These are phyloP conservation scores for Drosophila austrosaltans DNA, from an alignment of 2,888 invertebrate species.

Conservation along the genomic window DNA sequence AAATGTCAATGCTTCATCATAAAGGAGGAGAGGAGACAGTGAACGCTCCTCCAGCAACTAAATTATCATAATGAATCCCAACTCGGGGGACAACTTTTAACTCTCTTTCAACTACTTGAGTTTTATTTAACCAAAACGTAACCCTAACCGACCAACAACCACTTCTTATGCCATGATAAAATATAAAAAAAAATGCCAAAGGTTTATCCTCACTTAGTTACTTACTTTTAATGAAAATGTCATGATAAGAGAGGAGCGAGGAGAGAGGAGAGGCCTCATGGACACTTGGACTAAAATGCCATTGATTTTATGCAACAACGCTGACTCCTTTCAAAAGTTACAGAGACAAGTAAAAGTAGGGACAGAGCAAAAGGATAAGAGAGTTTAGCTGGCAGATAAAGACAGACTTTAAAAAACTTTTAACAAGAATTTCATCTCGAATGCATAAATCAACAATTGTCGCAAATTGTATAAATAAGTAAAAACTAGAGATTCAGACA, in stretches of 20 bases:
- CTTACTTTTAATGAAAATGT: slow-evolving; percentile 74
- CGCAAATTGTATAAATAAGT: slow-evolving; percentile 13
- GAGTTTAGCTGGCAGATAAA: not conserved
- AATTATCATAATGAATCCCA: slow-evolving; percentile 78
- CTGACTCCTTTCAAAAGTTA: slow-evolving; percentile 49
- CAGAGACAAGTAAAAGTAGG: slow-evolving; percentile 36
- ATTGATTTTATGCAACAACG: slow-evolving; percentile 74
- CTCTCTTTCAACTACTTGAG: slow-evolving; percentile 72
- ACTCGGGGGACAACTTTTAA: slow-evolving; percentile 49
- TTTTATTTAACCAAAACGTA: slow-evolving; percentile 32
- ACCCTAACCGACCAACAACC: slow-evolving; percentile 11
- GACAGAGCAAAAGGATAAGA: slow-evolving; percentile 17
- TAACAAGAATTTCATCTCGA: slow-evolving; percentile 60
- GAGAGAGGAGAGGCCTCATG: slow-evolving; percentile 47
- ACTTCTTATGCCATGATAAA: slow-evolving; percentile 12
- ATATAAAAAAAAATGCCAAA: not conserved
- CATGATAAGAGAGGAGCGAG: slow-evolving; percentile 46
- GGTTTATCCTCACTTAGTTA: slow-evolving; percentile 22
- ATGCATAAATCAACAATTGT: slow-evolving; percentile 70
- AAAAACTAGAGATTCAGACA: not conserved
- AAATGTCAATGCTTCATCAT: slow-evolving; percentile 65
- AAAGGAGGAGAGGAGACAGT: slow-evolving; percentile 23
- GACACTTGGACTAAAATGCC: slow-evolving; percentile 52
- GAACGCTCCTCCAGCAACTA: slow-evolving; percentile 58
- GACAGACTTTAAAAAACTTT: slow-evolving; percentile 35